phyloP scores from a whole-genome alignment of 2,113 vertebrate species.

The Lagenorhynchus albirostris region DNA sequence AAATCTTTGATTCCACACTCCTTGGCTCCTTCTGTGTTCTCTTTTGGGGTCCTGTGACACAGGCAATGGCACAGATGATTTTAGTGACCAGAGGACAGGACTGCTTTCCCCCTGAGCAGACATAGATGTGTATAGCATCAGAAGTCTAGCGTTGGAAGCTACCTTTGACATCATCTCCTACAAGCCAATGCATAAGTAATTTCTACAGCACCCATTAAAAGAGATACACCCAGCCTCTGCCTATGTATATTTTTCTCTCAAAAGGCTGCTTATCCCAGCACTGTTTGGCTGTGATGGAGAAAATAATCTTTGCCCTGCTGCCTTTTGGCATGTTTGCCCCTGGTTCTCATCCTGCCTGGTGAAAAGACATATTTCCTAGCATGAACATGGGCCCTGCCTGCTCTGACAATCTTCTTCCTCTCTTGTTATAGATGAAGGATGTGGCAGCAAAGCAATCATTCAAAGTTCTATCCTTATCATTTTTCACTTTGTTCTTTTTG shows the following conservation, averaged over 20 bases:
- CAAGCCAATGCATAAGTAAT: not conserved
- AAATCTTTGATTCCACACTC: not conserved
- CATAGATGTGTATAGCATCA: not conserved
- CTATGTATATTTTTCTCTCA: not conserved
- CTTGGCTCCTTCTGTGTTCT: not conserved
- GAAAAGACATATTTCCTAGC: not conserved
- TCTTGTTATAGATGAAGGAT: slow-evolving; percentile 19
- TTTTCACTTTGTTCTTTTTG: slow-evolving; percentile 47
- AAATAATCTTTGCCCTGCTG: not conserved
- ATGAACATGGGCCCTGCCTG: not conserved
- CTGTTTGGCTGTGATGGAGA: not conserved
- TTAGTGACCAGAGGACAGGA: not conserved
- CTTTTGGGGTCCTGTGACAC: not conserved
- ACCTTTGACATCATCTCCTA: not conserved
- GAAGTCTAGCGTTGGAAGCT: not conserved
- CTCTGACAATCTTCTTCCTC: not conserved
- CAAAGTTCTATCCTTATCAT: slow-evolving; percentile 31
- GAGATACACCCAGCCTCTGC: not conserved
- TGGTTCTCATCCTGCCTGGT: not conserved
- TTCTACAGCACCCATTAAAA: not conserved
- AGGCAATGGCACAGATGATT: not conserved
- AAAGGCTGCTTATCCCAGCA: not conserved
- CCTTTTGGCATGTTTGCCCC: not conserved
- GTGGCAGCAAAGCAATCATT: slow-evolving; percentile 6
- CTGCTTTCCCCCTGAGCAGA: not conserved